Evolutionary conservation across 2,888 invertebrate genomes (phyloP).

Genomic region (Leptopilina syphax): DNA sequence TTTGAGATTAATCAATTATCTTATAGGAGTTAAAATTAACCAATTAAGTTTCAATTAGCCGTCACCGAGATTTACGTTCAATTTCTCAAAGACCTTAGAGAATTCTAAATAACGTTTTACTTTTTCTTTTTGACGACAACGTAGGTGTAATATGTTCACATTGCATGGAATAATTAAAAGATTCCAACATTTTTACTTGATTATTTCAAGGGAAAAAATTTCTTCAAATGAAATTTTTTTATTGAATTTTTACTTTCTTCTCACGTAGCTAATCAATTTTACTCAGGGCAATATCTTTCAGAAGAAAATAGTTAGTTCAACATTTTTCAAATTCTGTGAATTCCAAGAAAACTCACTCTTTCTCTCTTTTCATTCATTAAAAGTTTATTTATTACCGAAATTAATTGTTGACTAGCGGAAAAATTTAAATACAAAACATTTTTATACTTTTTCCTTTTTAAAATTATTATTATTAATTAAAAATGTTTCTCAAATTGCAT

Average conservation of each 20-base stretch:
- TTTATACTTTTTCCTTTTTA: no score
- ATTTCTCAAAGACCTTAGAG: conserved; percentile 19
- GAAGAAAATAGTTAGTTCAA: conserved; percentile 11
- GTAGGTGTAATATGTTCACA: background rate
- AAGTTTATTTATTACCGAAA: background rate
- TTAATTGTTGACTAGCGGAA: background rate
- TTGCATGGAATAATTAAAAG: background rate
- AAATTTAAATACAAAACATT: no score
- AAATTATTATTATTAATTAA: no score
- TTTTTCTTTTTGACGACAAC: background rate
- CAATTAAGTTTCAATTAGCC: conserved; percentile 23
- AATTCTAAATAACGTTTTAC: conserved; percentile 6
- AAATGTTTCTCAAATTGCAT: background rate
- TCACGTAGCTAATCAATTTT: conserved; percentile 19
- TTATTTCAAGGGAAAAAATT: background rate
- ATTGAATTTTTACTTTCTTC: background rate
- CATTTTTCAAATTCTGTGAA: background rate
- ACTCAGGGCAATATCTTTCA: background rate
- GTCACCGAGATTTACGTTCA: conserved; percentile 14
- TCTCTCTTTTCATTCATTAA: background rate
- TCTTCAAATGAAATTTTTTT: background rate
- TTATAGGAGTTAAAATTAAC: conserved; percentile 5
- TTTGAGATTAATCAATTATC: conserved; percentile 25
- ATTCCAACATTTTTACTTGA: conserved; percentile 1
- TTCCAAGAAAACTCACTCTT: background rate